These are phyloP conservation scores for Leucopternis melanops DNA, from an alignment of 2,113 vertebrate genomes.

Conservation along the genomic window DNA sequence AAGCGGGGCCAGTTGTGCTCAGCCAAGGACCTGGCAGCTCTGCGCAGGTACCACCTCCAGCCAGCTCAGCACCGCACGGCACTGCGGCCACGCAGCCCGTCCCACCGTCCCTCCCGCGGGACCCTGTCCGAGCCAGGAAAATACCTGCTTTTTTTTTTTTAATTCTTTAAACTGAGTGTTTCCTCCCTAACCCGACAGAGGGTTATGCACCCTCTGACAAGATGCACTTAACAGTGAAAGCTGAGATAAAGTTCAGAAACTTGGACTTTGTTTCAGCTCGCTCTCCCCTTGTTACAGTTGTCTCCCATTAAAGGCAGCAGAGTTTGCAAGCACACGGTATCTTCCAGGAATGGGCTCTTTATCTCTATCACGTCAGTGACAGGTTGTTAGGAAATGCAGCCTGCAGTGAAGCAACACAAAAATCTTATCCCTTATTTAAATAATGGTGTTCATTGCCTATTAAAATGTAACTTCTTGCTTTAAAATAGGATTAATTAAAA, in stretches of 20 bases:
- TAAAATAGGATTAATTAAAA: constrained; percentile 47
- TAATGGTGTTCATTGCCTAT: constrained; percentile 9
- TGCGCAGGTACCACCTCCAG: background rate
- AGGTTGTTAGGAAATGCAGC: background rate
- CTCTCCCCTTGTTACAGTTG: background rate
- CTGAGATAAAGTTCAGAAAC: background rate
- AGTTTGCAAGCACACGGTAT: background rate
- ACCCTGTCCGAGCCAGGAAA: background rate
- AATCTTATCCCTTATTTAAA: constrained; percentile 10
- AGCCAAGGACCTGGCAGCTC: background rate
- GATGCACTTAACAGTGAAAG: background rate
- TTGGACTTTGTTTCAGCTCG: background rate
- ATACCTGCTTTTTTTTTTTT: background rate
- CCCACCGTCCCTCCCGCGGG: background rate
- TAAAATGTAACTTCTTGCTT: constrained; percentile 33
- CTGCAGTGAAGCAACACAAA: background rate
- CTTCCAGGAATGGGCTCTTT: background rate
- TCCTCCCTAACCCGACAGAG: background rate
- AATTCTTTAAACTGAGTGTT: background rate
- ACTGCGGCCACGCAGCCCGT: background rate
- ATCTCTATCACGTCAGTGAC: background rate
- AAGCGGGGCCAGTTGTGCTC: background rate
- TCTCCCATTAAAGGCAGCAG: background rate
- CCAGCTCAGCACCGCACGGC: background rate
- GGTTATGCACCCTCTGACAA: background rate